phyloP scores from a whole-genome alignment of 1,140 invertebrate genomes.

The Nymphalis io region DNA sequence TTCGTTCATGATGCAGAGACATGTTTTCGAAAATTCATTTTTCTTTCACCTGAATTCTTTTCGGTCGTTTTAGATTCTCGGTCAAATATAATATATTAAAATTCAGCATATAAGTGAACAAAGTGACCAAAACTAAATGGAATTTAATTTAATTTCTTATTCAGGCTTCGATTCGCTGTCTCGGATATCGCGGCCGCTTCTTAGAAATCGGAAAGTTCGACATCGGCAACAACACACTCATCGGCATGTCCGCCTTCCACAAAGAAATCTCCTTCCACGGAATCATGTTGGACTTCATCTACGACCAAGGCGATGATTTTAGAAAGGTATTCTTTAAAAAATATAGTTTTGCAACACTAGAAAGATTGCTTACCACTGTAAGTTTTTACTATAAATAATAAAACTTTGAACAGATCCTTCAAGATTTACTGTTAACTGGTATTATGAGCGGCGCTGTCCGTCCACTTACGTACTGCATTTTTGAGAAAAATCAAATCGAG shows the following conservation, averaged over 20 bases:
- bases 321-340: neutral
- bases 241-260: slow-evolving; percentile 89
- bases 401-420: slow-evolving; percentile 51
- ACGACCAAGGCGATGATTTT: slow-evolving; percentile 52
- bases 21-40: too few relatives aligned
- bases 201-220: slow-evolving; percentile 91
- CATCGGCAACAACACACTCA: slow-evolving; percentile 83
- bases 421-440: slow-evolving; percentile 82
- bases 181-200: slow-evolving; percentile 85
- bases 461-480: slow-evolving; percentile 83
- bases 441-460: slow-evolving; percentile 84
- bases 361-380: too few relatives aligned
- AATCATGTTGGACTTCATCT: slow-evolving; percentile 90
- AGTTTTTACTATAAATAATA: too few relatives aligned
- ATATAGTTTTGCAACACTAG: too few relatives aligned
- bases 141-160: too few relatives aligned
- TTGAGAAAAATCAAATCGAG: slow-evolving; percentile 83
- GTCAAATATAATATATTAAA: too few relatives aligned
- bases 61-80: too few relatives aligned
- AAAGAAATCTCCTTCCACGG: slow-evolving; percentile 94
- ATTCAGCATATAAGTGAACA: too few relatives aligned
- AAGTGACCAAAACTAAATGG: too few relatives aligned
- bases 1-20: too few relatives aligned
- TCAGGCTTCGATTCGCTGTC: slow-evolving; percentile 88
- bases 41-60: too few relatives aligned